A percentile compares a stretch with the other conserved stretches of the same genome.
phyloP scores from a whole-genome alignment of 1,140 invertebrate species.

The Lamellibrachia luymesi region DNA sequence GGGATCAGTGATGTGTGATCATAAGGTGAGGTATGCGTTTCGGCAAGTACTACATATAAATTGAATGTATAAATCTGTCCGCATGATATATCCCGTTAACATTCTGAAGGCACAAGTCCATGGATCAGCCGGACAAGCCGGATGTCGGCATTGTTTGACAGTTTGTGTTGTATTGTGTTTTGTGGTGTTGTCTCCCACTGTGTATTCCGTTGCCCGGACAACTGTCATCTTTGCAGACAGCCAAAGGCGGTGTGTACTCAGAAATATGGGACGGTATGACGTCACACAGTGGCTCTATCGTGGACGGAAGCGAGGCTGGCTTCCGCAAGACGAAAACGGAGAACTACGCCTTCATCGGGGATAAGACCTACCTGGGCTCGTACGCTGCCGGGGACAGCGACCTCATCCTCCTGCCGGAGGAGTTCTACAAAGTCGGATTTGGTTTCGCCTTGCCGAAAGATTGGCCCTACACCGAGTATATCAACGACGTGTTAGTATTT shows the following conservation, averaged over 20 bases:
- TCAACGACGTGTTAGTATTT: constrained; percentile 20
- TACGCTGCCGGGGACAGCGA: not conserved
- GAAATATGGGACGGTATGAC: constrained; percentile 15
- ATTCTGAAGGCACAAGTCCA: no score
- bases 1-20: no score
- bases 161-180: no score
- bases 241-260: constrained; percentile 3
- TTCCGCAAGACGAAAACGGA: constrained; percentile 2
- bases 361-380: constrained; percentile 1
- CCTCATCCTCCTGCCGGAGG: not conserved
- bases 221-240: not conserved
- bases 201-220: no score
- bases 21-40: no score
- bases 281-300: not conserved
- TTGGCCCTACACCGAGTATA: constrained; percentile 21
- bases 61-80: no score
- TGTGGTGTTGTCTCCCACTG: no score
- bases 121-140: no score
- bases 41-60: no score
- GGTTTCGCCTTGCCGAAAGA: constrained; percentile 16
- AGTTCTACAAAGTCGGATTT: constrained; percentile 16
- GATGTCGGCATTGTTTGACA: no score
- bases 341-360: constrained; percentile 20
- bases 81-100: no score
- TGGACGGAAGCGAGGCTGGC: not conserved